These are phyloP conservation scores for Melanargia galathea DNA, from an alignment of 2,888 invertebrate genomes.

Conservation along the genomic window DNA sequence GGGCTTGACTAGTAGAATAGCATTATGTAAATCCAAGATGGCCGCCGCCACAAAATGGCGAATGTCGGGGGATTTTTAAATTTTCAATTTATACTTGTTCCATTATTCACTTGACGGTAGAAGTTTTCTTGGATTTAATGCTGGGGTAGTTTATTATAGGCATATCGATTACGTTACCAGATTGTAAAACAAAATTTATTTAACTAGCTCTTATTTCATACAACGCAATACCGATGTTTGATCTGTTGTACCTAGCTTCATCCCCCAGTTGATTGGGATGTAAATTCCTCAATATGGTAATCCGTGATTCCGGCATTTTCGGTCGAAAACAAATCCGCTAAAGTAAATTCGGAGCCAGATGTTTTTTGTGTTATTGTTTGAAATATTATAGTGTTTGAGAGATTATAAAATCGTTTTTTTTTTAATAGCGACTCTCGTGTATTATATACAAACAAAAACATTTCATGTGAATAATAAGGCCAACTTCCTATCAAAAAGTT, in stretches of 20 bases:
- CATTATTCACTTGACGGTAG: too few species aligned
- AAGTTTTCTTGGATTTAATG: too few species aligned
- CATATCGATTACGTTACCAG: not conserved
- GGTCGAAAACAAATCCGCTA: conserved; percentile 10
- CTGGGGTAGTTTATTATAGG: not conserved
- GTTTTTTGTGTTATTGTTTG: conserved; percentile 9
- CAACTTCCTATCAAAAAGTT: too few species aligned
- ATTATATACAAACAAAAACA: too few species aligned
- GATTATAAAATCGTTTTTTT: not conserved
- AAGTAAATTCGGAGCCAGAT: conserved; percentile 19
- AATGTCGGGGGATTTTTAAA: too few species aligned
- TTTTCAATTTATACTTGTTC: too few species aligned
- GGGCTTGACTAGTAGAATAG: too few species aligned
- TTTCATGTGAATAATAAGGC: too few species aligned
- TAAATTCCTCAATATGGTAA: conserved; percentile 41
- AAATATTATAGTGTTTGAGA: not conserved
- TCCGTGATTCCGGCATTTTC: conserved; percentile 25
- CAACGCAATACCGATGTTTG: conserved; percentile 27
- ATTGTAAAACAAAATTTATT: conserved; percentile 3
- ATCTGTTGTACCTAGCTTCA: conserved; percentile 34
- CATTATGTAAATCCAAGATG: too few species aligned
- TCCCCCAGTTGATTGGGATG: conserved; percentile 38
- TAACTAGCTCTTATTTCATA: conserved; percentile 19
- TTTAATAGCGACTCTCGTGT: not conserved
- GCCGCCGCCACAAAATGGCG: too few species aligned